Base-by-base conservation (phyloP, 2,888 invertebrate species). In the Anorthoa munda region DNA sequence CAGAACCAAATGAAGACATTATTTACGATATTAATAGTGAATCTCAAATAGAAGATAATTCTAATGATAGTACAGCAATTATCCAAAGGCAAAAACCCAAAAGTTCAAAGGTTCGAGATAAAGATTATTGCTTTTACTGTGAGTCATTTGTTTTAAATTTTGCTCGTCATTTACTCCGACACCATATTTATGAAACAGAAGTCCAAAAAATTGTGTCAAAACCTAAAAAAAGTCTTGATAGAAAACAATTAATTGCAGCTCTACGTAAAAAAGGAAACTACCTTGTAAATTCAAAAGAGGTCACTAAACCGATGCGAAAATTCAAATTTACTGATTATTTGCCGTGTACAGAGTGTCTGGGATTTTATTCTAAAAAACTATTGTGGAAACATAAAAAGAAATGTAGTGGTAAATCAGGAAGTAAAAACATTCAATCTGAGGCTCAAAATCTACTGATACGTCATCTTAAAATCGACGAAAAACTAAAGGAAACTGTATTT, bases 221-320 rank as follows among this genome's bases (percentile, higher is more conserved):
- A 23, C 48, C 68, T 75, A 82, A 82, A 81, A 77, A 79, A 81
- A 72, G 67, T 48, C 26, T 48, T 48, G 58, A 58, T n/a, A 58
- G 50, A 71, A 70, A 63, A 71, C 45, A 21, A 46, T 58, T 61
- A 21, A 75, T 87, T 51, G 50, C 75, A 64, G 81, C 66, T 58
- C 75, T 87, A 74, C 75, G 85, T 48, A 87, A 88, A 85, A 87
- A 86, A 81, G 87, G 84, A 71, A 88, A 87, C 66, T 88, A 66
- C 63, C 66, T 87, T 75, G 31, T 53, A 81, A 86, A 87, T 81
- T 79, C 78, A 75, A 58, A 64, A 76, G 76, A 79, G 18, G 75
- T 82, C 55, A 83, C 71, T 61, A 86, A 86, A 77, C 86, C 86
- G 45, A 84, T 84, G 84, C 65, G 77, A 70, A 82, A 84, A 82